phyloP scores from a whole-genome alignment of 1,140 invertebrate genomes.

The Orius insidiosus region DNA sequence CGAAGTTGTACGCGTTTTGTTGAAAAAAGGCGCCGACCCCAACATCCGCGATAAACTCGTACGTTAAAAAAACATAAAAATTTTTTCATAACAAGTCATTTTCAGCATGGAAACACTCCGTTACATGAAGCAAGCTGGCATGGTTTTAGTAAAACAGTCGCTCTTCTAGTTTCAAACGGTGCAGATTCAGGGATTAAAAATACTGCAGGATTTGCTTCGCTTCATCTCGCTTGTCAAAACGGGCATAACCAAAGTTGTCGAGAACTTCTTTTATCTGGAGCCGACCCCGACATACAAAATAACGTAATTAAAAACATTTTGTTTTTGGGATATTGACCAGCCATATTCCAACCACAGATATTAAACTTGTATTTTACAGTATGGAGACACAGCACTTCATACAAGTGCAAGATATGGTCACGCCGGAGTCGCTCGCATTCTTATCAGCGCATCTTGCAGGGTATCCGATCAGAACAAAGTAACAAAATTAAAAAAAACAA shows the following conservation, averaged over 20 bases:
- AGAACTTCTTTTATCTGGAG: conserved; percentile 69
- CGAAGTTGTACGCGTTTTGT: conserved; percentile 49
- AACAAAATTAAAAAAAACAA: conserved; percentile 17
- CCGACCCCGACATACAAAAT: conserved; percentile 75
- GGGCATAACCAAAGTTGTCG: conserved; percentile 90
- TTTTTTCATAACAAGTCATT: conserved; percentile 15
- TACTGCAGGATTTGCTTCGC: conserved; percentile 74
- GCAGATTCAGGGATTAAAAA: conserved; percentile 61
- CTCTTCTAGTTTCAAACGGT: conserved; percentile 48
- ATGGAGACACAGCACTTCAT: conserved; percentile 89
- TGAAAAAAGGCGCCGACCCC: conserved; percentile 50
- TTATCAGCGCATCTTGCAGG: conserved; percentile 74
- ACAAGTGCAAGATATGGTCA: conserved; percentile 84
- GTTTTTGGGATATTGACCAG: no score
- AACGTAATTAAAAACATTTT: conserved; percentile 53
- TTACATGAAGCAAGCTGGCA: conserved; percentile 89
- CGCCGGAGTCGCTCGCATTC: conserved; percentile 83
- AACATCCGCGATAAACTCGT: conserved; percentile 59
- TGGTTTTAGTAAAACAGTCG: conserved; percentile 72
- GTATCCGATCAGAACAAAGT: conserved; percentile 85
- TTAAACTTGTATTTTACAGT: no score
- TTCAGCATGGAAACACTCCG: conserved; percentile 80
- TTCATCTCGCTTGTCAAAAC: conserved; percentile 88
- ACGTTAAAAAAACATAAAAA: conserved; percentile 27
- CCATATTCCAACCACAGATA: no score